Evolutionary conservation across 2,797 vertebrate genomes (phyloP).

Genomic region (Aeoliscus strigatus): DNA sequence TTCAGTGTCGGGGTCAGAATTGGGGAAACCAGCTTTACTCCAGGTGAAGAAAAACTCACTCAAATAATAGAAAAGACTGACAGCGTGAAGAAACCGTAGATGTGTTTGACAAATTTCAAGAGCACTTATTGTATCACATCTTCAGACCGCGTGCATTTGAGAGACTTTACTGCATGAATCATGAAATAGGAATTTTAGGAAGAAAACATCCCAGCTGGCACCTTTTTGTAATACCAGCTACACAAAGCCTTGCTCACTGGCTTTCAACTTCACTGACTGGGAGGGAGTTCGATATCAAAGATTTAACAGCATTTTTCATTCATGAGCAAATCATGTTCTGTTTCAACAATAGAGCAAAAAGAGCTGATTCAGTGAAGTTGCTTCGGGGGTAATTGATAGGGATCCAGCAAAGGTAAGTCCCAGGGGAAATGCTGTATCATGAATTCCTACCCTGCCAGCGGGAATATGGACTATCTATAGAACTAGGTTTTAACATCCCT

Average conservation of each 20-base stretch:
- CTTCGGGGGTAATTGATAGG: slow-evolving; percentile 76
- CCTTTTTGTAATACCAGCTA: slow-evolving; percentile 45
- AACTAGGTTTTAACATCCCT: slow-evolving; percentile 25
- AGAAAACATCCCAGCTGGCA: slow-evolving; percentile 40
- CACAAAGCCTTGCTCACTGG: slow-evolving; percentile 50
- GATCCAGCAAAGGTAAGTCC: slow-evolving; percentile 68
- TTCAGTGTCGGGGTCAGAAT: too few species aligned
- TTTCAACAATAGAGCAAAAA: slow-evolving; percentile 70
- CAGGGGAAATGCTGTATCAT: slow-evolving; percentile 65
- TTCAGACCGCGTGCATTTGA: slow-evolving; percentile 11
- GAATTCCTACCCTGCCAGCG: slow-evolving; percentile 59
- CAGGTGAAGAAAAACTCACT: neutral
- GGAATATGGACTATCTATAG: slow-evolving; percentile 55
- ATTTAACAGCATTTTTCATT: slow-evolving; percentile 77
- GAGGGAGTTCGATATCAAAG: slow-evolving; percentile 59
- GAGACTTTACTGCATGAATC: slow-evolving; percentile 28
- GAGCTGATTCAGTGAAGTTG: slow-evolving; percentile 71
- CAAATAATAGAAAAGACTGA: slow-evolving; percentile 13
- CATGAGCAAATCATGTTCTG: slow-evolving; percentile 71
- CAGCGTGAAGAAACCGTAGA: slow-evolving; percentile 3
- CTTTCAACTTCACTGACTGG: slow-evolving; percentile 52
- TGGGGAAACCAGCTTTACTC: slow-evolving; percentile 11
- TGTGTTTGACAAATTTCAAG: slow-evolving; percentile 21
- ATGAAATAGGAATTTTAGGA: slow-evolving; percentile 38
- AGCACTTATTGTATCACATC: slow-evolving; percentile 4